Conservation (phyloP, 1,140 invertebrate genomes). For the Pomacea maculata region DNA sequence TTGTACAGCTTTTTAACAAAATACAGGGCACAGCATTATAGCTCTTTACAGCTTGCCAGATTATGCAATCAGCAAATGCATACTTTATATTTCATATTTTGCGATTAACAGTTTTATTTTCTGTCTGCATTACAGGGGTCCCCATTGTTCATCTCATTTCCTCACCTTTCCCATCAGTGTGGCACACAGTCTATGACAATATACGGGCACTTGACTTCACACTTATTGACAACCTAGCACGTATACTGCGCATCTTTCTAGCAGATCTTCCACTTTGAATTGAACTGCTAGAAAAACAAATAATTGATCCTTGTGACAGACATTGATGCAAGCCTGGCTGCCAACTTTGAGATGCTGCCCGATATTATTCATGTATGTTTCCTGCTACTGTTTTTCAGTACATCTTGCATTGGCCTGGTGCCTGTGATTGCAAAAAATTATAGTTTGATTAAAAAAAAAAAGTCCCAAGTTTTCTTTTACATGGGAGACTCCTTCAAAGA, state of each 20-base stretch:
- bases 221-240: constrained; percentile 87
- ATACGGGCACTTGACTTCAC: constrained; percentile 78
- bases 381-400: too few species aligned
- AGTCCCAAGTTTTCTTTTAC: too few species aligned
- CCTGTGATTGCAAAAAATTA: too few species aligned
- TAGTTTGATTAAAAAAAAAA: too few species aligned
- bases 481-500: too few species aligned
- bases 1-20: neutral
- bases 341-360: too few species aligned
- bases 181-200: constrained; percentile 86
- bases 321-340: too few species aligned
- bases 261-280: constrained; percentile 17
- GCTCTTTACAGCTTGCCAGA: neutral
- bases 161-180: constrained; percentile 84
- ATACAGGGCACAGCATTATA: neutral
- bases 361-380: too few species aligned
- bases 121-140: constrained; percentile 73
- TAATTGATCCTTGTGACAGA: too few species aligned
- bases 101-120: neutral
- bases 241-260: constrained; percentile 86
- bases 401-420: too few species aligned
- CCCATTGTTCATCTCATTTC: constrained; percentile 90
- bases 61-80: neutral
- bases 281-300: neutral
- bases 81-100: neutral